Evolutionary conservation across 2,888 invertebrate genomes (phyloP).

Genomic region (Hoplodrina blanda): DNA sequence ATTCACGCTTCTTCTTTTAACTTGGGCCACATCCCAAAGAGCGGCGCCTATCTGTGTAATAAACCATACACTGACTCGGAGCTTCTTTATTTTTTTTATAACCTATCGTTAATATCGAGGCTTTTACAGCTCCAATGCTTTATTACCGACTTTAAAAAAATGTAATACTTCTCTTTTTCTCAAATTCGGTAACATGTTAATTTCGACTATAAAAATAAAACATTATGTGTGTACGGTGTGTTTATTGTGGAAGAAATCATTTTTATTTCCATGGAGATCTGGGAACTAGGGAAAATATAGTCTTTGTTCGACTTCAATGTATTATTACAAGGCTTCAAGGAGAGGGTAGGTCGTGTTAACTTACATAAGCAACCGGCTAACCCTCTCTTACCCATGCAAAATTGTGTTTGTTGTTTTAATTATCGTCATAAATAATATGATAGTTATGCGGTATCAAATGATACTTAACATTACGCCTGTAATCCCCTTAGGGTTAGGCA

Average conservation of each 20-base stretch:
- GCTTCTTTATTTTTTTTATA: conserved; percentile 87
- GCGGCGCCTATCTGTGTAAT: conserved; percentile 85
- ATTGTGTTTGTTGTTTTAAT: no score
- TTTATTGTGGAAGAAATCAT: conserved; percentile 59
- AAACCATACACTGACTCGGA: conserved; percentile 80
- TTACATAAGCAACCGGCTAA: neutral
- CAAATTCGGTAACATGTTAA: conserved; percentile 86
- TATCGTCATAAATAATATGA: no score
- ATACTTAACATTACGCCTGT: no score
- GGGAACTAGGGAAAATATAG: conserved; percentile 10
- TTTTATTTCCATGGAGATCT: conserved; percentile 52
- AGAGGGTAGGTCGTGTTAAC: neutral
- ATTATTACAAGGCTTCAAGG: neutral
- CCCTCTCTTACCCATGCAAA: no score
- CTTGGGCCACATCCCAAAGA: conserved; percentile 55
- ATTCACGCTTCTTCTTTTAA: conserved; percentile 8
- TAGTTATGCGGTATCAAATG: no score
- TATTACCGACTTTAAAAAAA: conserved; percentile 81
- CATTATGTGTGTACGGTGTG: conserved; percentile 62
- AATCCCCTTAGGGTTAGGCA: no score
- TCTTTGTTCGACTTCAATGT: neutral
- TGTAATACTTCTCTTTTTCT: conserved; percentile 67
- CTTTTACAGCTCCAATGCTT: conserved; percentile 85
- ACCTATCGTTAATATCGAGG: conserved; percentile 87
- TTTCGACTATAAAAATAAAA: conserved; percentile 84